Evolutionary conservation across 2,113 vertebrate species (phyloP), one percentile per base, ranked within the genome.

Genomic region (Tor tambroides): DNA sequence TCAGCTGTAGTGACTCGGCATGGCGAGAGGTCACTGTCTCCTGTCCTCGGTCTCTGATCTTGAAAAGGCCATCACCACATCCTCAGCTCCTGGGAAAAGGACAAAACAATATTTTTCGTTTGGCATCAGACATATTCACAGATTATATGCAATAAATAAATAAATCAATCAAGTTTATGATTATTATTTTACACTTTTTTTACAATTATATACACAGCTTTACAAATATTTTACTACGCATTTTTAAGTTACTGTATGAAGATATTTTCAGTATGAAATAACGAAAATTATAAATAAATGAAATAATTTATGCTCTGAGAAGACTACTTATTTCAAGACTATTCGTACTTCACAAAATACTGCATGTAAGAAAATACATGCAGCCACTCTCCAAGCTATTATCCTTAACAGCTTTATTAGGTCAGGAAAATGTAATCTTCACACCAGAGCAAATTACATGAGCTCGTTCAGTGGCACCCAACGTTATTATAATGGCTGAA

Each of bases 11-110:
- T 87, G 89, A 85, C 49, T 85, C 8, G 81, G 81, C 17, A 0
- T 80, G 74, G 30, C 63, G 67, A 63, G 71, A 38, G 46, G 95
- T 96, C 97, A 99, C 95, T 99, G 98, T 86, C 98, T 95, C 92
- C 98, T 95, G 90, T 99, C 98, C 91, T 99, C 98, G 0, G 98
- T 96, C 93, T 99, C 98, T 92, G 97, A 98, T 91, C 97, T 96
- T 88, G 98, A 99, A 95, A 99, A 99, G 0, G 98, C 98, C 98
- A 98, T 99, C 92, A 99, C 98, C 88, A 99, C 98, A 1, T 99
- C 98, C 93, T 99, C 98, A 17, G 98, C 97, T 94, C 98, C 98
- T 99, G 94, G 43, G 35, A 79, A 19, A 83, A 11, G 21, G 5
- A 87, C 63, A 80, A 28, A 75, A 61, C 26, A 23, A 72, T 5